A percentile compares a stretch with the other conserved stretches of the same genome.
Evolutionary conservation across 2,888 invertebrate species (phyloP).

Genomic region (Rotaria magnacalcarata): DNA sequence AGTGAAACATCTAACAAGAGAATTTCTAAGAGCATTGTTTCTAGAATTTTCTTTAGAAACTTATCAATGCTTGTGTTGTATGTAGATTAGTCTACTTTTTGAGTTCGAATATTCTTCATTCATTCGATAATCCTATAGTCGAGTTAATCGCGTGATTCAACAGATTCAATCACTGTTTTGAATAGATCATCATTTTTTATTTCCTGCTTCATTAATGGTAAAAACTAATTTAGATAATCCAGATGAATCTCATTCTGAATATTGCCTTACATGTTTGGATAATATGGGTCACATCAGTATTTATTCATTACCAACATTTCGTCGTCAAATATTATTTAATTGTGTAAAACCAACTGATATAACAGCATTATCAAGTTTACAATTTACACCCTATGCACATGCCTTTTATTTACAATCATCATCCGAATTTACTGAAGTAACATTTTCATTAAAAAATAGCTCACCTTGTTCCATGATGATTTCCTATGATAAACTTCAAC

Average conservation of each 20-base stretch:
- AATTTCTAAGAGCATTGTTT: too few species aligned
- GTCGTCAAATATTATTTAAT: slow-evolving; percentile 42
- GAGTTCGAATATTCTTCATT: too few species aligned
- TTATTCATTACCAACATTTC: slow-evolving; percentile 40
- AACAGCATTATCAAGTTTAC: slow-evolving; percentile 42
- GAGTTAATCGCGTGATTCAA: too few species aligned
- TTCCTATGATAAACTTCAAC: neutral
- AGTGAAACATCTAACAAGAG: too few species aligned
- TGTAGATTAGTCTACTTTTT: too few species aligned
- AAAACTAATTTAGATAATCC: neutral
- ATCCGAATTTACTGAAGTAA: slow-evolving; percentile 38
- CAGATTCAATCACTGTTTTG: too few species aligned
- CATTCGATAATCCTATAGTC: too few species aligned
- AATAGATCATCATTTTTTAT: neutral
- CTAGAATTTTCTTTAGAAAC: too few species aligned
- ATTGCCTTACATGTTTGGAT: slow-evolving; percentile 40
- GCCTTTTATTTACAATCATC: slow-evolving; percentile 46
- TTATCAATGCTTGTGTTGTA: too few species aligned
- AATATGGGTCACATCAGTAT: slow-evolving; percentile 44
- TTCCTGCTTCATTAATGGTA: neutral
- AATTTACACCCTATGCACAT: slow-evolving; percentile 42
- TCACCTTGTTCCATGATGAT: neutral
- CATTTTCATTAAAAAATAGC: neutral
- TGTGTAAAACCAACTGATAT: slow-evolving; percentile 45
- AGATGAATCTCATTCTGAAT: slow-evolving; percentile 36